Conservation (phyloP, 2,888 invertebrate genomes). For the Thera obeliscata region DNA sequence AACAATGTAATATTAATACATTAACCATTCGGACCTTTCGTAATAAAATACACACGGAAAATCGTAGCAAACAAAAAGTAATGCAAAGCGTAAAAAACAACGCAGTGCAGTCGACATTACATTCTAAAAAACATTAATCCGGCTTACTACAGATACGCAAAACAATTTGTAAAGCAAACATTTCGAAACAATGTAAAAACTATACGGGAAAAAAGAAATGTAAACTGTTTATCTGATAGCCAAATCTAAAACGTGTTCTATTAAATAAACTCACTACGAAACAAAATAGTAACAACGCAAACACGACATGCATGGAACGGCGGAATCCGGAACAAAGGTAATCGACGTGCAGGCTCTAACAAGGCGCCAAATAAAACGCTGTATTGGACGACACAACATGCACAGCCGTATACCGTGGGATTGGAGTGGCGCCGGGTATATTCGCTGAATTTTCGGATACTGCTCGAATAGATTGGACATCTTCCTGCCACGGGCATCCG, state of each 20-base stretch:
- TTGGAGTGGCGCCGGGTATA: constrained; percentile 88
- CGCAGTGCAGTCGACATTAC: constrained; percentile 25
- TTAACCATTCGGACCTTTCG: constrained; percentile 10
- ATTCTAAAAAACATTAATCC: constrained; percentile 28
- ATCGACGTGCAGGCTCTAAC: constrained; percentile 67
- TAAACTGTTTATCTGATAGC: constrained; percentile 49
- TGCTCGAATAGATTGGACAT: constrained; percentile 89
- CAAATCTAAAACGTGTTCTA: constrained; percentile 53
- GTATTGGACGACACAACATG: constrained; percentile 62
- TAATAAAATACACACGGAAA: constrained; percentile 15
- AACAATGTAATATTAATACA: constrained; percentile 21
- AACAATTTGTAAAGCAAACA: constrained; percentile 53
- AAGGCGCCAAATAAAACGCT: constrained; percentile 64
- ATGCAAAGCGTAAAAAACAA: constrained; percentile 31
- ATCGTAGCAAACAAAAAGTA: constrained; percentile 29
- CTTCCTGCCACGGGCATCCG: constrained; percentile 78
- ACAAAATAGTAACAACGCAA: constrained; percentile 66
- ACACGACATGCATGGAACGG: constrained; percentile 74
- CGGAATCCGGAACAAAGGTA: constrained; percentile 64
- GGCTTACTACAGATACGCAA: constrained; percentile 33
- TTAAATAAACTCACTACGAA: constrained; percentile 57
- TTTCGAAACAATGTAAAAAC: constrained; percentile 39
- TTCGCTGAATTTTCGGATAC: constrained; percentile 90
- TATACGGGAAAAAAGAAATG: constrained; percentile 38
- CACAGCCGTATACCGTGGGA: constrained; percentile 76